Base-by-base conservation (phyloP, 2,113 vertebrate species). In the Gallinago paraguaiae region DNA sequence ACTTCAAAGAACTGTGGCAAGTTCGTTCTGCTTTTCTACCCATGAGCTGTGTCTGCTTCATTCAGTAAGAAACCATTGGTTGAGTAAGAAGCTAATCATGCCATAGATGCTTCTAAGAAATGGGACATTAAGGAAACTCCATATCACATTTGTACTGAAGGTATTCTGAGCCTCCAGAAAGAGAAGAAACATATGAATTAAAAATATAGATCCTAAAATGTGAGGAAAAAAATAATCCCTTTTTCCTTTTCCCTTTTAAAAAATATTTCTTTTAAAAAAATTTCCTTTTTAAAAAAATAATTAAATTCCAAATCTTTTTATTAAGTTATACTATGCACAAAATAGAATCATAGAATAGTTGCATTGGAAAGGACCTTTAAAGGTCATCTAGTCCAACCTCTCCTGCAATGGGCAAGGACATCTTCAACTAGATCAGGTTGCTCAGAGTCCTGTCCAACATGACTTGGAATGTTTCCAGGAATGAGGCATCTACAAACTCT, bases 31-130 rank as follows among this genome's bases (percentile, higher is more conserved):
- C 60, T 46, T 84, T 83, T 90, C 23, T 88, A 31, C 24, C 43
- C 56, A 28, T 51, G 83, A 92, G 77, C 60, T 77, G 43, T 71
- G 35, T 95, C 90, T 95, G 83, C 57, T 92, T 75, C 84, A 51
- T 81, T 84, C 86, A 64, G 94, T 86, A 92, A 81, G 48, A 71
- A 84, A 53, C 33, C 25, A 16, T 33, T 64, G 79, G 24, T 39
- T 27, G 48, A 79, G 24, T 67, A 83, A 67, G 51, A 86, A 88
- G 46, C 37, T 77, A 75, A 56, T 81, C 46, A 71, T 57, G 18
- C 25, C 51, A 53, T 60, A 69, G 64, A 31, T 78, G 23, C 24
- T 63, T 81, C 68, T 81, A 56, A 90, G 61, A 74, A 86, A 86
- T 46, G 16, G 10, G 39, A n/a, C 46, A 33, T 54, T 60, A 78